Evolutionary conservation across 2,888 invertebrate genomes (phyloP).

Genomic region (Machimus atricapillus): DNA sequence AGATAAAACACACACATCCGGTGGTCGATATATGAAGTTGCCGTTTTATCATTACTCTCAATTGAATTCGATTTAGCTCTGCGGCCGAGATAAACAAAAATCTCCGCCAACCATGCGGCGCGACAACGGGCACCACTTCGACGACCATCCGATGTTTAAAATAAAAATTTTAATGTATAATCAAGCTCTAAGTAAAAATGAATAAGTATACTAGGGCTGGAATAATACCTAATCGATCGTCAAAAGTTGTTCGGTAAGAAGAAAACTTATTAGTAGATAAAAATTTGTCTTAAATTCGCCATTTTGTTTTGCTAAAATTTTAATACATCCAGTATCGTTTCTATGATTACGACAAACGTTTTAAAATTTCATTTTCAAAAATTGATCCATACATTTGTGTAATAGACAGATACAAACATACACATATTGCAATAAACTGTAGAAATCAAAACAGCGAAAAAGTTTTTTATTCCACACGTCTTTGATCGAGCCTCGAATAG

Average conservation of each 20-base stretch:
- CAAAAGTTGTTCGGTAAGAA: not conserved
- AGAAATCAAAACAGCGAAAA: not conserved
- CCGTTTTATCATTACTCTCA: conserved; percentile 46
- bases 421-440: not conserved
- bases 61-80: conserved; percentile 47
- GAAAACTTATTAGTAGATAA: not conserved
- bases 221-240: not conserved
- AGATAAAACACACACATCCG: conserved; percentile 48
- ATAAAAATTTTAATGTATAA: not conserved
- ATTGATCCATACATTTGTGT: not conserved
- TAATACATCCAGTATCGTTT: not conserved
- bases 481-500: not conserved
- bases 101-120: not conserved
- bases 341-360: not conserved
- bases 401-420: not conserved
- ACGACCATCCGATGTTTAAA: not conserved
- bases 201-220: not conserved
- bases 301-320: not conserved
- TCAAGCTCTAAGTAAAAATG: not conserved
- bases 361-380: not conserved
- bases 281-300: not conserved
- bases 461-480: not conserved
- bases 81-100: conserved; percentile 34
- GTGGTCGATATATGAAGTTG: conserved; percentile 45
- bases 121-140: not conserved